Evolutionary conservation across 2,888 invertebrate genomes (phyloP).

Genomic region (Cremastobaeus sp.): DNA sequence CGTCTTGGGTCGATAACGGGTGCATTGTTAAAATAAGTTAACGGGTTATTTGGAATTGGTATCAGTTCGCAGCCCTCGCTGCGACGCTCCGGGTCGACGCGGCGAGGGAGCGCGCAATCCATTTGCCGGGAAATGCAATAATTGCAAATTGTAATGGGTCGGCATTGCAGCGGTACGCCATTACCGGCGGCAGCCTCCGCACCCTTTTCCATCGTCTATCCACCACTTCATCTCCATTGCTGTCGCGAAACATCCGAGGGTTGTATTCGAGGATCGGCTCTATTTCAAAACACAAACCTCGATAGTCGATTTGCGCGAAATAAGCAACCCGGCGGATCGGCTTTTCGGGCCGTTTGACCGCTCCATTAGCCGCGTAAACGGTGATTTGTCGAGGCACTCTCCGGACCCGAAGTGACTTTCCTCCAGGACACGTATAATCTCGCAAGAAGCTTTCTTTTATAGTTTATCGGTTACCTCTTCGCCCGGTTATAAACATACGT

Average conservation of each 20-base stretch:
- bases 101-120: conserved; percentile 65
- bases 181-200: conserved; percentile 67
- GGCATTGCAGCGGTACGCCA: conserved; percentile 68
- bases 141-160: conserved; percentile 76
- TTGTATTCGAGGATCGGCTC: conserved; percentile 3
- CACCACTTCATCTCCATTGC: conserved; percentile 47
- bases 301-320: conserved; percentile 40
- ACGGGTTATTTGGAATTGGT: conserved; percentile 42
- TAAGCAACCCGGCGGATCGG: conserved; percentile 50
- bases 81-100: conserved; percentile 41
- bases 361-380: conserved; percentile 51
- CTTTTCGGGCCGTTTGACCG: conserved; percentile 44
- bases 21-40: conserved; percentile 45
- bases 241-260: conserved; percentile 49
- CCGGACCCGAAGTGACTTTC: conserved; percentile 14
- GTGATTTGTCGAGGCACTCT: conserved; percentile 51
- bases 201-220: conserved; percentile 41
- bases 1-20: conserved; percentile 27
- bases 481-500: too few species aligned
- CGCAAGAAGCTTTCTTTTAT: conserved; percentile 21
- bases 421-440: conserved; percentile 22
- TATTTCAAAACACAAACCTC: too few species aligned
- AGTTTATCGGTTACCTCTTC: too few species aligned
- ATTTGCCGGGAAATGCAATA: conserved; percentile 76
- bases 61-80: conserved; percentile 23